Conservation (phyloP, 1,140 invertebrate genomes). For the Meloidogyne exigua region DNA sequence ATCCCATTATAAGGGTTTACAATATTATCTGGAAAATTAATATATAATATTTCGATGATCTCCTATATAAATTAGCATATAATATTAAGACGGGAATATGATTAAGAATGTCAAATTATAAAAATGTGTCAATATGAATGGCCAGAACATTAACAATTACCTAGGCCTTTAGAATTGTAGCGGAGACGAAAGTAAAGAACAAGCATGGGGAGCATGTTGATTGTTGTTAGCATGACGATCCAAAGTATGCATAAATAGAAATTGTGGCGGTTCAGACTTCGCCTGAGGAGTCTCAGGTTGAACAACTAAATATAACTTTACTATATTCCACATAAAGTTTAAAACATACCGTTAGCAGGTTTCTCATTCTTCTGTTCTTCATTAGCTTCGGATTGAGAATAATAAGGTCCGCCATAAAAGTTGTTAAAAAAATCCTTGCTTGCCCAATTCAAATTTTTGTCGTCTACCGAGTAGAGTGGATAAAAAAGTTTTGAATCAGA, state of each 20-base stretch:
- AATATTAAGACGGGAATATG: background rate
- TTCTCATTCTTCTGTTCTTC: background rate
- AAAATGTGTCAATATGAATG: background rate
- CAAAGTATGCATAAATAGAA: background rate
- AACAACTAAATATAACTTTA: no score
- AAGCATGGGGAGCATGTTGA: background rate
- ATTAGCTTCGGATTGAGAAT: background rate
- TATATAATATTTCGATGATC: background rate
- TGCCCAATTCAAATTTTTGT: slow-evolving; percentile 22
- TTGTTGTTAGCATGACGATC: background rate
- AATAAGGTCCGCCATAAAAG: slow-evolving; percentile 30
- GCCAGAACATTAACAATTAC: background rate
- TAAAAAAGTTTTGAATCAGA: slow-evolving; percentile 27
- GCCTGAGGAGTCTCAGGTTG: background rate
- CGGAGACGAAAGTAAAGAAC: background rate
- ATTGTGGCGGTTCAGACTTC: background rate
- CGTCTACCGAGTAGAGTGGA: slow-evolving; percentile 27
- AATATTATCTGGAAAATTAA: background rate
- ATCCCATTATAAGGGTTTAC: background rate
- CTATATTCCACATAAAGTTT: background rate
- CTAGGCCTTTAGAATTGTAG: background rate
- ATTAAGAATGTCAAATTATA: slow-evolving; percentile 1
- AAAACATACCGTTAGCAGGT: background rate
- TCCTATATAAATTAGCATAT: background rate
- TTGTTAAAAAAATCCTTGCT: slow-evolving; percentile 25